A percentile compares a stretch with the other conserved stretches of the same genome.
phyloP scores from a whole-genome alignment of 2,113 vertebrate genomes.

The Nicator chloris region DNA sequence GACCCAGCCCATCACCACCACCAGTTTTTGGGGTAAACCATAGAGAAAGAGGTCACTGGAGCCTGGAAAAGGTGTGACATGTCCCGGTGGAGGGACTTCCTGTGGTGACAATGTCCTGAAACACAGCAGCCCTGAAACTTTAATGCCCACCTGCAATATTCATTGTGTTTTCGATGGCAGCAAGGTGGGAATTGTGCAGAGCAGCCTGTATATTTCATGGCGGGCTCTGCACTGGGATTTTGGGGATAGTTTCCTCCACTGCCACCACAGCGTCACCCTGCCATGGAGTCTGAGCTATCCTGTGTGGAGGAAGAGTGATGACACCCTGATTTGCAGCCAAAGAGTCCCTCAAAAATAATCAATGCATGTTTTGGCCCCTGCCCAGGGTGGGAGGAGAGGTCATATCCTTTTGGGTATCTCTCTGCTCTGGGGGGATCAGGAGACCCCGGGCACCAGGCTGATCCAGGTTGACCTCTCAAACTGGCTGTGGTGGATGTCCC shows the following conservation, averaged over 20 bases:
- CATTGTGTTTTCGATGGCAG: not conserved
- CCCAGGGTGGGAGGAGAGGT: not conserved
- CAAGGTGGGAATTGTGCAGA: not conserved
- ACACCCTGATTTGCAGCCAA: not conserved
- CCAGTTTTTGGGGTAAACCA: not conserved
- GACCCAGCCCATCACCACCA: not conserved
- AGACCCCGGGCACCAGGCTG: rapidly evolving
- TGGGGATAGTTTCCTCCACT: not conserved
- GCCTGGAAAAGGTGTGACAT: rapidly evolving
- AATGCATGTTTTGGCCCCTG: rapidly evolving
- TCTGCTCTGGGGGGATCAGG: not conserved
- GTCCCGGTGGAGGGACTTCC: rapidly evolving
- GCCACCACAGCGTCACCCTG: rapidly evolving
- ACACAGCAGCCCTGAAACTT: not conserved
- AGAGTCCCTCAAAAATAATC: not conserved
- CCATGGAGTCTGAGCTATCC: rapidly evolving
- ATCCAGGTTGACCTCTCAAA: too few species aligned
- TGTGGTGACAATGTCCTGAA: rapidly evolving
- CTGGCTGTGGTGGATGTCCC: not conserved
- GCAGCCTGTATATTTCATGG: slow-evolving; percentile 31
- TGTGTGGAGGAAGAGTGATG: not conserved
- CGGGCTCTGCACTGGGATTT: not conserved
- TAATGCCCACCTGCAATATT: slow-evolving; percentile 53
- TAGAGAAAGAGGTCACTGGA: not conserved
- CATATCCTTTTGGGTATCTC: not conserved